A percentile compares a stretch with the other conserved stretches of the same genome.
These are phyloP conservation scores for Drosophila kokeensis DNA, from an alignment of 2,888 invertebrate species.

Conservation along the genomic window DNA sequence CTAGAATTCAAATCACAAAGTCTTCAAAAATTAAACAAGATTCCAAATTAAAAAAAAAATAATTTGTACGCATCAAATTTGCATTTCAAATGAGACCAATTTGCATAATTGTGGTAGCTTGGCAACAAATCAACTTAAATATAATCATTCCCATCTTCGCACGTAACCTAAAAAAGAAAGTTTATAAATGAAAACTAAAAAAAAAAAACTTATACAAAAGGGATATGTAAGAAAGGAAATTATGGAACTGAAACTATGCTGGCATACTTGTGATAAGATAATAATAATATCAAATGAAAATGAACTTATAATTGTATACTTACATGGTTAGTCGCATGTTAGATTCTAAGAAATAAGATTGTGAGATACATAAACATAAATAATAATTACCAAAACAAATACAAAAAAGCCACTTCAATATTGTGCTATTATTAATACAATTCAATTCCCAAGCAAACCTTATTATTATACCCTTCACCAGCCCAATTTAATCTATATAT, in stretches of 20 bases:
- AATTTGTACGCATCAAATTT: slow-evolving; percentile 62
- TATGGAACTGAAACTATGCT: slow-evolving; percentile 10
- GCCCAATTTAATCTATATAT: neutral
- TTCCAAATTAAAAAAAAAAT: slow-evolving; percentile 46
- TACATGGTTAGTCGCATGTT: slow-evolving; percentile 79
- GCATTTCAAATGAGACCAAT: slow-evolving; percentile 69
- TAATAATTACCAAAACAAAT: slow-evolving; percentile 45
- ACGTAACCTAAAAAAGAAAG: slow-evolving; percentile 58
- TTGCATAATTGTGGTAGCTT: slow-evolving; percentile 39
- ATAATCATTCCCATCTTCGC: slow-evolving; percentile 54
- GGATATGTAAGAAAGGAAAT: neutral
- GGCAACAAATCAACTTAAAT: slow-evolving; percentile 55
- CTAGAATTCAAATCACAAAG: slow-evolving; percentile 67
- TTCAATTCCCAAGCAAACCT: slow-evolving; percentile 11
- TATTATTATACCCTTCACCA: slow-evolving; percentile 19
- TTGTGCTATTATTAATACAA: slow-evolving; percentile 42
- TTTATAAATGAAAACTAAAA: slow-evolving; percentile 16
- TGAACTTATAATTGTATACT: slow-evolving; percentile 63
- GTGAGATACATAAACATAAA: slow-evolving; percentile 62
- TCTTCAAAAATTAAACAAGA: slow-evolving; percentile 40
- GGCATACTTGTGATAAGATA: neutral
- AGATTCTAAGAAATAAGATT: slow-evolving; percentile 74
- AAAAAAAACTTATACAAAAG: slow-evolving; percentile 17
- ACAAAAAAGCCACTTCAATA: slow-evolving; percentile 40
- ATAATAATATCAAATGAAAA: slow-evolving; percentile 30